Conservation (phyloP, 2,888 invertebrate species). For the Meiosimyza decipiens region DNA sequence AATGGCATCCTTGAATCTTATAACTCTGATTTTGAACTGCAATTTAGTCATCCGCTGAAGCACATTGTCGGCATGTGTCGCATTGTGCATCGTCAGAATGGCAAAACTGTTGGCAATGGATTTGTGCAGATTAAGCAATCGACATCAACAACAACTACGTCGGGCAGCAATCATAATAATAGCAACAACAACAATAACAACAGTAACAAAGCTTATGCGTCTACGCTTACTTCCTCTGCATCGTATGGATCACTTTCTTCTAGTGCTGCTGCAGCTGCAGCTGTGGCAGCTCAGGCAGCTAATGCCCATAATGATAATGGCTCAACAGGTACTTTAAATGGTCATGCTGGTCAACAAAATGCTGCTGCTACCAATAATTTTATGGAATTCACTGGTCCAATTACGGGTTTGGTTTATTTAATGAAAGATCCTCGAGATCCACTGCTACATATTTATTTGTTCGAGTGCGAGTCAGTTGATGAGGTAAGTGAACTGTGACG, state of each 20-base stretch:
- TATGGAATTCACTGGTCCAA: conserved; percentile 69
- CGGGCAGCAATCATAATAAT: conserved; percentile 34
- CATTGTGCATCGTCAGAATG: conserved; percentile 61
- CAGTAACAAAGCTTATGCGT: conserved; percentile 46
- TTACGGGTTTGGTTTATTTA: conserved; percentile 78
- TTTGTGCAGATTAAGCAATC: conserved; percentile 60
- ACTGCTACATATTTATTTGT: conserved; percentile 80
- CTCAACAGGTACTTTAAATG: conserved; percentile 47
- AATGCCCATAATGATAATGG: conserved; percentile 43
- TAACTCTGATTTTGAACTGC: conserved; percentile 77
- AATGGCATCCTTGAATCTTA: conserved; percentile 77
- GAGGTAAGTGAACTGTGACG: conserved; percentile 72
- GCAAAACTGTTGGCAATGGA: conserved; percentile 60
- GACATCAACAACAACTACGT: conserved; percentile 36
- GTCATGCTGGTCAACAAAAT: conserved; percentile 22
- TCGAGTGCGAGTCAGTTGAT: conserved; percentile 73
- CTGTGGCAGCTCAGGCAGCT: conserved; percentile 3
- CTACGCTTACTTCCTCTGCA: conserved; percentile 58
- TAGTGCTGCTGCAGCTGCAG: conserved; percentile 52
- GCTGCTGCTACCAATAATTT: conserved; percentile 50
- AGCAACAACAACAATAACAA: conserved; percentile 41
- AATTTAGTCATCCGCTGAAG: conserved; percentile 74
- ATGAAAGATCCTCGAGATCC: conserved; percentile 78
- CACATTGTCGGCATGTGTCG: conserved; percentile 71
- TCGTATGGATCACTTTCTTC: conserved; percentile 62